Evolutionary conservation across 2,113 vertebrate genomes (phyloP).

Genomic region (Hemicordylus capensis): DNA sequence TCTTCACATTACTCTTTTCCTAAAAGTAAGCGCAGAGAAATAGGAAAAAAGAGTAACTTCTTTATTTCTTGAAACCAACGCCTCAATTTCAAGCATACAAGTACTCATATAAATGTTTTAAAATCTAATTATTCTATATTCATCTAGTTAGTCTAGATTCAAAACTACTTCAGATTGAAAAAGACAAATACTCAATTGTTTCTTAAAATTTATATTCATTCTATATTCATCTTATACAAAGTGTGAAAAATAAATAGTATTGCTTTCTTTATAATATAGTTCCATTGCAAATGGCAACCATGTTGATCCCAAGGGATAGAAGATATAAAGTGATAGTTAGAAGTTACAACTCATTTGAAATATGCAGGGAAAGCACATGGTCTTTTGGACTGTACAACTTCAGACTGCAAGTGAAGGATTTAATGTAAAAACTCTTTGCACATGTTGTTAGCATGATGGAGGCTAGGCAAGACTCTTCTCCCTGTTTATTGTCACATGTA

Average conservation of each 20-base stretch:
- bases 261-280: conserved; percentile 23
- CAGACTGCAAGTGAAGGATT: too few species aligned
- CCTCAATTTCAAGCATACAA: conserved; percentile 39
- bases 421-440: not conserved
- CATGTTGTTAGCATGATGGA: not conserved
- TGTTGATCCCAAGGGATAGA: not conserved
- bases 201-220: too few species aligned
- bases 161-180: too few species aligned
- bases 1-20: conserved; percentile 34
- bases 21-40: conserved; percentile 21
- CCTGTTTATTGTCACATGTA: not conserved
- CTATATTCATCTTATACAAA: conserved; percentile 13
- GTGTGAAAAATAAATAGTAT: conserved; percentile 17
- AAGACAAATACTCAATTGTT: too few species aligned
- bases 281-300: not conserved
- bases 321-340: too few species aligned
- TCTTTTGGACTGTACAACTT: not conserved
- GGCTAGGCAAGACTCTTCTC: not conserved
- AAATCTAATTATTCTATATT: conserved; percentile 58
- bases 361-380: not conserved
- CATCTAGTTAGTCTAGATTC: too few species aligned
- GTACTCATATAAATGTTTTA: conserved; percentile 62
- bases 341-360: not conserved
- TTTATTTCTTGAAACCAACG: conserved; percentile 14
- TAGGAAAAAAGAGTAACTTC: not conserved